Evolutionary conservation across 2,797 vertebrate species (phyloP).

Genomic region (Yasuhikotakia modesta): DNA sequence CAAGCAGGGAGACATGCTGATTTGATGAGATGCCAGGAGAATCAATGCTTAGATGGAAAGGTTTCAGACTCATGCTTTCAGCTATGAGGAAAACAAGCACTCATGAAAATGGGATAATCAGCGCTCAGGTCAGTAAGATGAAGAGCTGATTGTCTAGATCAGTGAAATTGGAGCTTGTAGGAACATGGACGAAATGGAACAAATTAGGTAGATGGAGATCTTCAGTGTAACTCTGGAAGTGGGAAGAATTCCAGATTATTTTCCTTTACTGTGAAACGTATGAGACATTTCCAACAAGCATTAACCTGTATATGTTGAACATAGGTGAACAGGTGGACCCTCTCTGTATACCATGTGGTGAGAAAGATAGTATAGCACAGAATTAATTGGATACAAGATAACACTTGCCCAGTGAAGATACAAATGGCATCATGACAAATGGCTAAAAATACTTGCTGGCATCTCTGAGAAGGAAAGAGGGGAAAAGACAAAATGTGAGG

Average conservation of each 20-base stretch:
- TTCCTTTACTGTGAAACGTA: not conserved
- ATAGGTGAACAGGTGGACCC: not conserved
- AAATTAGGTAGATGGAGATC: not conserved
- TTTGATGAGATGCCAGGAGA: not conserved
- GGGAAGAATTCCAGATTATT: not conserved
- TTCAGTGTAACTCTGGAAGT: not conserved
- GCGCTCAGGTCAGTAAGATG: not conserved
- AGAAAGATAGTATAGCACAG: slow-evolving; percentile 11
- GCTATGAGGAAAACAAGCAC: not conserved
- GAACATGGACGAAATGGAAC: not conserved
- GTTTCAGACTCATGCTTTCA: not conserved
- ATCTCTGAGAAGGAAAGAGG: slow-evolving; percentile 15
- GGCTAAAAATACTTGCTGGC: not conserved
- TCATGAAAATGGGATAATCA: not conserved
- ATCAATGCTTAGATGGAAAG: not conserved
- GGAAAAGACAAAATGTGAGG: not conserved
- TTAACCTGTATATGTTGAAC: not conserved
- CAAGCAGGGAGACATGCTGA: not conserved
- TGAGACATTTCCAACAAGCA: slow-evolving; percentile 23
- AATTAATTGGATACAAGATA: slow-evolving; percentile 15
- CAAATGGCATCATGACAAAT: not conserved
- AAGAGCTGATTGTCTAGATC: not conserved
- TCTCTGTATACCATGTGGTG: not conserved
- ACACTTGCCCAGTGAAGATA: slow-evolving; percentile 23
- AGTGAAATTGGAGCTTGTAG: not conserved